Evolutionary conservation across 1,140 invertebrate species (phyloP).

Genomic region (Trypoxylus dichotomus): DNA sequence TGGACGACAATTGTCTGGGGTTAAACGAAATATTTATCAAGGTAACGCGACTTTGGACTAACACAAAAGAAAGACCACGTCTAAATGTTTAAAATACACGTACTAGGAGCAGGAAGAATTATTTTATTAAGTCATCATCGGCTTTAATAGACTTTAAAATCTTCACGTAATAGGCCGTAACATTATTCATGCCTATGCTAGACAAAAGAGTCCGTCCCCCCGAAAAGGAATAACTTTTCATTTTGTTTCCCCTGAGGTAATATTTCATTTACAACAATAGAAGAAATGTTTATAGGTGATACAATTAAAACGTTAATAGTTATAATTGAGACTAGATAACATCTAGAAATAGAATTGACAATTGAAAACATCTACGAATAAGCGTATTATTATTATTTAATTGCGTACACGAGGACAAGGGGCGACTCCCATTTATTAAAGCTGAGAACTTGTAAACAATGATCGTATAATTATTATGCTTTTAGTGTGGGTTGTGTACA

Average conservation of each 20-base stretch:
- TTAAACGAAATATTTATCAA: too few relatives aligned
- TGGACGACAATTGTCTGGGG: too few relatives aligned
- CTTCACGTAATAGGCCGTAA: neutral
- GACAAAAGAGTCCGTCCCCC: neutral
- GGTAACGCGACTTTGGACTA: too few relatives aligned
- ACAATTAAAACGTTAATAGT: constrained; percentile 25
- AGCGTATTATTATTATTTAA: neutral
- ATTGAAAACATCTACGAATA: neutral
- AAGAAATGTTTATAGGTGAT: neutral
- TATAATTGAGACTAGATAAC: constrained; percentile 1
- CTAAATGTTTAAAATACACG: too few relatives aligned
- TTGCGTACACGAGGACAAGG: neutral
- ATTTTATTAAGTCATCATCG: neutral
- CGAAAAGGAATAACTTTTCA: neutral
- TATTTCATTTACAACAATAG: constrained; percentile 13
- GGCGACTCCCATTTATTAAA: constrained; percentile 1
- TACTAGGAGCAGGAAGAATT: too few relatives aligned
- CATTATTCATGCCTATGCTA: neutral
- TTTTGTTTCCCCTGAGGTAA: neutral
- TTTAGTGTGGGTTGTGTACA: neutral
- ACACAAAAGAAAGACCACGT: too few relatives aligned
- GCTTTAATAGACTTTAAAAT: neutral
- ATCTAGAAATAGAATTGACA: neutral
- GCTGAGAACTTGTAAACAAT: constrained; percentile 1
- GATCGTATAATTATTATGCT: neutral